Base-by-base conservation (phyloP, 2,797 vertebrate genomes). In the Micromesistius poutassou region DNA sequence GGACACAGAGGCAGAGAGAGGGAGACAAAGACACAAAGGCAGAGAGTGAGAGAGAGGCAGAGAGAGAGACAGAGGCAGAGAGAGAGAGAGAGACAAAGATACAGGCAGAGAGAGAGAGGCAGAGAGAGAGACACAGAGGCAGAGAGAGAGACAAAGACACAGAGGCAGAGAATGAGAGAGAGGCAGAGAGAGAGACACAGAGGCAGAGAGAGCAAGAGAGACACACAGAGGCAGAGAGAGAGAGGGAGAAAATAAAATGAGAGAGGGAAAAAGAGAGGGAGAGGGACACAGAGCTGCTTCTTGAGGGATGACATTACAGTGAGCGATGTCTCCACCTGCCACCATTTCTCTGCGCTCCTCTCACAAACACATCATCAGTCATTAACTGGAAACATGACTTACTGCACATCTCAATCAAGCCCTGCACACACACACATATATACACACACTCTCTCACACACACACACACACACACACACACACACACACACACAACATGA, bases 301-400 rank as follows among this genome's bases (percentile, higher is more conserved):
- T 38, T 7, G 46, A 22, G 46, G 19, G 46, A 55, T 38, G 36
- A 38, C 36, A 38, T 38, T 16, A 55, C 30, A n/a, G 16, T 35
- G 62, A 75, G 83, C 87, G 84, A 88, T 92, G 89, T 86, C 70
- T 75, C 90, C 90, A 91, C 87, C 89, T 88, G 89, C 88, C 88
- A 90, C 87, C 87, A 89, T 92, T 91, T 90, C 86, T 92, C 89
- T 88, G 87, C 70, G 77, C 89, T 87, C 77, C 85, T 88, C 83
- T 82, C 91, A 87, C 85, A 92, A 91, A 93, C 88, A 88, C 85
- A 92, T 93, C 91, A 93, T 92, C 91, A 90, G 91, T 92, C 90
- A 91, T 93, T 91, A 89, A 82, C 75, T 66, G 77, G 78, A 80
- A 80, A 86, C 85, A 85, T 87, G 87, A 90, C 89, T 90, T 74